These are phyloP conservation scores for Lophochroa leadbeateri DNA, from an alignment of 2,113 vertebrate species.

Conservation along the genomic window DNA sequence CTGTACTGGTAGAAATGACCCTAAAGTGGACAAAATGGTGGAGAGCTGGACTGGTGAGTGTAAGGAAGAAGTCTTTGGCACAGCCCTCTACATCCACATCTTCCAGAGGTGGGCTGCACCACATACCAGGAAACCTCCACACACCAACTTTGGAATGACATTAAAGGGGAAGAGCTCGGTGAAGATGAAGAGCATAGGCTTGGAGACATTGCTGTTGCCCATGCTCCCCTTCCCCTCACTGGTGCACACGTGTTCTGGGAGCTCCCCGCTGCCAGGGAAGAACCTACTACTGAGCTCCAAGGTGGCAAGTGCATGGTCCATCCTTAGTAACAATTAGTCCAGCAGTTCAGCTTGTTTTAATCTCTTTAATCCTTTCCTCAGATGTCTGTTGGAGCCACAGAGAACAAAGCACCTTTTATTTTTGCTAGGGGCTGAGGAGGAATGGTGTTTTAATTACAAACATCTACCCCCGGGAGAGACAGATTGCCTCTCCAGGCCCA, in stretches of 20 bases:
- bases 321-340: neutral
- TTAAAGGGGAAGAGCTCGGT: neutral
- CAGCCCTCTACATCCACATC: neutral
- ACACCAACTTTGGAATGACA: rapidly evolving
- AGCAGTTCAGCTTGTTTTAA: neutral
- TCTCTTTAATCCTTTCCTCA: constrained; percentile 4
- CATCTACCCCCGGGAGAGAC: neutral
- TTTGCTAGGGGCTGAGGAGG: neutral
- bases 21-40: neutral
- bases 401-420: constrained; percentile 5
- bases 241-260: rapidly evolving
- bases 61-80: neutral
- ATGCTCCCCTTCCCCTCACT: rapidly evolving
- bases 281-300: neutral
- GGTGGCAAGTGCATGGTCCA: neutral
- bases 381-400: neutral
- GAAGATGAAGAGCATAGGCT: neutral
- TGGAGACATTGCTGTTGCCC: rapidly evolving
- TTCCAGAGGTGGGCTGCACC: neutral
- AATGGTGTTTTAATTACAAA: neutral
- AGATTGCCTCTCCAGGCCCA: neutral
- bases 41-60: neutral
- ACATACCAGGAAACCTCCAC: neutral
- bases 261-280: rapidly evolving
- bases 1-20: neutral